Evolutionary conservation across 2,113 vertebrate genomes (phyloP).

Genomic region (Brachionichthys hirsutus): DNA sequence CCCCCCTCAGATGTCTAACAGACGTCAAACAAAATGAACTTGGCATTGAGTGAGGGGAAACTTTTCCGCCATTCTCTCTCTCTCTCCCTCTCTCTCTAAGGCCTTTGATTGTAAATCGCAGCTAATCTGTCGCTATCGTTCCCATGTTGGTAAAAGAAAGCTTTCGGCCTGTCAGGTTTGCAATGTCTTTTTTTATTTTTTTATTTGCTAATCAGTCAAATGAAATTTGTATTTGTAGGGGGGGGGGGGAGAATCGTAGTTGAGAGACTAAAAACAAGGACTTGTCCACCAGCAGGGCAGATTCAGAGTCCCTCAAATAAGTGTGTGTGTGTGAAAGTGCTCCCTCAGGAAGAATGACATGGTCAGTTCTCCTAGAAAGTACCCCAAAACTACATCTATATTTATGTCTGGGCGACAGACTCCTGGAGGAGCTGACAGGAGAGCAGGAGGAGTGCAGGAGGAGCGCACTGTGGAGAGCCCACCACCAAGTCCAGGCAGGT

Average conservation of each 20-base stretch:
- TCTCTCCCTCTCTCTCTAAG: slow-evolving; percentile 26
- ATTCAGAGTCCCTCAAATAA: no score
- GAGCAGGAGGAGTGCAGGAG: neutral
- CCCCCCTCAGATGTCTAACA: slow-evolving; percentile 63
- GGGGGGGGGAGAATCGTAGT: no score
- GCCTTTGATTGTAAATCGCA: slow-evolving; percentile 53
- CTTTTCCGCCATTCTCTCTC: slow-evolving; percentile 42
- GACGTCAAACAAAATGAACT: slow-evolving; percentile 75
- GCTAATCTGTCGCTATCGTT: slow-evolving; percentile 51
- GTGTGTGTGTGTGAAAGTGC: no score
- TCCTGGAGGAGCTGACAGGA: no score
- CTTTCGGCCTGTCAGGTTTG: slow-evolving; percentile 20
- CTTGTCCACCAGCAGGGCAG: no score
- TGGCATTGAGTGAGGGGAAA: slow-evolving; percentile 62
- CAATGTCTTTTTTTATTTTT: slow-evolving; percentile 36
- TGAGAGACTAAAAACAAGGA: no score
- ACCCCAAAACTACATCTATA: no score
- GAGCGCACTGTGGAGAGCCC: no score
- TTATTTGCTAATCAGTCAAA: slow-evolving; percentile 34
- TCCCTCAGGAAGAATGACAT: no score
- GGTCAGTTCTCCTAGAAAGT: no score
- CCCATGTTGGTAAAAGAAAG: slow-evolving; percentile 10
- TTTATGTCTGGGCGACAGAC: no score
- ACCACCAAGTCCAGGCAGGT: no score
- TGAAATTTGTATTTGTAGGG: slow-evolving; percentile 8